A percentile compares a stretch with the other conserved stretches of the same genome.
Conservation (phyloP, 2,888 invertebrate genomes). For the Myopa tessellatipennis region DNA sequence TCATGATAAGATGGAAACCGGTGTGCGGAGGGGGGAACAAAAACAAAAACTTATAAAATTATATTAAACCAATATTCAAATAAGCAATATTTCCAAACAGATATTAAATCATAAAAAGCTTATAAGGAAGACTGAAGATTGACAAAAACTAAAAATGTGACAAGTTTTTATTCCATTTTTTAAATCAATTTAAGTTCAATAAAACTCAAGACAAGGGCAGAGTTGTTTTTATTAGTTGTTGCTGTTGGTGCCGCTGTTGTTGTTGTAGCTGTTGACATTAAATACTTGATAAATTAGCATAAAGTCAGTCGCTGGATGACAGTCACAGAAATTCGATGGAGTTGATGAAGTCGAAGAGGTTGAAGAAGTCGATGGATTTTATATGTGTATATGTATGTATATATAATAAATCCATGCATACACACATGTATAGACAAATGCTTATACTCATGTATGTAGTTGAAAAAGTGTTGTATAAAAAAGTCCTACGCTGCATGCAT, state of each 20-base stretch:
- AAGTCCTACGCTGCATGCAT: too few species aligned
- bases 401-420: neutral
- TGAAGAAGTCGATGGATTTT: conserved; percentile 21
- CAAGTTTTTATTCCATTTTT: conserved; percentile 2
- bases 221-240: conserved; percentile 20
- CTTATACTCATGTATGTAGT: too few species aligned
- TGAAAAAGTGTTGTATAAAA: too few species aligned
- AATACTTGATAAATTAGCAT: conserved; percentile 35
- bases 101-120: conserved; percentile 3
- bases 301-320: conserved; percentile 29
- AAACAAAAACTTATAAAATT: neutral
- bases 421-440: too few species aligned
- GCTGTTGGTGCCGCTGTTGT: neutral
- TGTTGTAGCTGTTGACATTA: conserved; percentile 24
- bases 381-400: too few species aligned
- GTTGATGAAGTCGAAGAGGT: conserved; percentile 28
- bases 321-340: conserved; percentile 40
- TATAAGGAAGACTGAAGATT: neutral
- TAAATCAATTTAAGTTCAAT: conserved; percentile 44
- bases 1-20: conserved; percentile 32
- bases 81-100: neutral
- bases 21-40: conserved; percentile 9
- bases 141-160: conserved; percentile 5
- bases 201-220: conserved; percentile 47
- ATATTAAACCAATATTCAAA: too few species aligned